Evolutionary conservation across 2,888 invertebrate genomes (phyloP).

Genomic region (Nematopogon swammerdamellus): DNA sequence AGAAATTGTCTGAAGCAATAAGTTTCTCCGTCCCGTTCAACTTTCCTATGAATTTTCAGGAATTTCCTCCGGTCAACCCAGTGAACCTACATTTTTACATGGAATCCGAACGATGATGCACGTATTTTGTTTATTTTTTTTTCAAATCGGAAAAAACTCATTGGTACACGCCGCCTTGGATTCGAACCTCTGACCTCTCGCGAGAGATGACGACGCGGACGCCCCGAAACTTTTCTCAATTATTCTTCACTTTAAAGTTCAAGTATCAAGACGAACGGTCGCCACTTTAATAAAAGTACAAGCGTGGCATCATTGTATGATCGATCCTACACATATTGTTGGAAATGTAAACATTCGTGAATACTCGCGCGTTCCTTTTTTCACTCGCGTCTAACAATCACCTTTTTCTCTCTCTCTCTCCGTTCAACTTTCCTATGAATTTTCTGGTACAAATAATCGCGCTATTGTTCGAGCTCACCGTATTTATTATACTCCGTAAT

Average conservation of each 20-base stretch:
- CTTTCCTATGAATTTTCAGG: too few species aligned
- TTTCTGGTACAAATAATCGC: conserved; percentile 28
- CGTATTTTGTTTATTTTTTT: too few species aligned
- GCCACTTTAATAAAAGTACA: conserved; percentile 5
- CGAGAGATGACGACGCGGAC: too few species aligned
- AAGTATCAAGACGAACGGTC: conserved; percentile 24
- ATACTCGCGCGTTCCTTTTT: conserved; percentile 28
- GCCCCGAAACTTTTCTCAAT: too few species aligned
- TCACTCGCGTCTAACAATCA: conserved; percentile 26
- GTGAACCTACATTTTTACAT: too few species aligned
- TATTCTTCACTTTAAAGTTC: not conserved
- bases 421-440: conserved; percentile 19
- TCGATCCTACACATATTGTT: conserved; percentile 37
- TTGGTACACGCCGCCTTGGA: too few species aligned
- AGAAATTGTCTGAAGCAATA: too few species aligned
- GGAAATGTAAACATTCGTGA: conserved; percentile 37
- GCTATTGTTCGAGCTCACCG: conserved; percentile 25
- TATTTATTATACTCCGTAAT: conserved; percentile 29
- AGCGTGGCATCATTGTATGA: conserved; percentile 17
- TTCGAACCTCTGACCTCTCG: too few species aligned
- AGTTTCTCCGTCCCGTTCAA: too few species aligned
- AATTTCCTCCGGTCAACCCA: too few species aligned
- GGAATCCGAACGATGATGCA: too few species aligned
- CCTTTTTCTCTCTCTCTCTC: conserved; percentile 20
- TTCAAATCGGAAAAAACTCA: too few species aligned